Percentiles rank a stretch among this genome's conserved stretches.
phyloP scores from a whole-genome alignment of 2,888 invertebrate genomes.

The Esperia sulphurella region DNA sequence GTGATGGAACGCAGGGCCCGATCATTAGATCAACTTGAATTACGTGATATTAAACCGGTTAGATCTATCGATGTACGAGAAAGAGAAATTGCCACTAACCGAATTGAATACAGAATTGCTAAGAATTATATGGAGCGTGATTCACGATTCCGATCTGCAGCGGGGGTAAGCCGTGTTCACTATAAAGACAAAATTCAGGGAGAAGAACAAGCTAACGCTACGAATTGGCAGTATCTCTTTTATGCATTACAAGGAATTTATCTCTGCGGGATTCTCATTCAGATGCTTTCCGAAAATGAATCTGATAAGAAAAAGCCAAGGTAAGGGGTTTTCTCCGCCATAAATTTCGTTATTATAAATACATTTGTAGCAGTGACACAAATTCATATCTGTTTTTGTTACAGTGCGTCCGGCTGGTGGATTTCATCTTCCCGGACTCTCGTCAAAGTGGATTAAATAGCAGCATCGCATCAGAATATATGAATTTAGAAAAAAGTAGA shows the following conservation, averaged over 20 bases:
- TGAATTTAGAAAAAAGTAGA: conserved; percentile 24
- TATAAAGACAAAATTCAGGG: conserved; percentile 15
- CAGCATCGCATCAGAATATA: not conserved
- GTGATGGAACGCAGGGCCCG: not conserved
- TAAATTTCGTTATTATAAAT: not conserved
- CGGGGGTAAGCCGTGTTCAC: conserved; percentile 9
- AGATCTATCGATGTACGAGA: conserved; percentile 11
- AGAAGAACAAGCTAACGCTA: conserved; percentile 13
- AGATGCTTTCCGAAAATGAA: conserved; percentile 33
- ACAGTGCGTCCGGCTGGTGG: conserved; percentile 41
- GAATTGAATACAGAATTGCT: not conserved
- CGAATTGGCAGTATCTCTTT: conserved; percentile 52
- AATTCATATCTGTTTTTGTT: conserved; percentile 19
- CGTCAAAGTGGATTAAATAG: conserved; percentile 48
- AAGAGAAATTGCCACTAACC: not conserved
- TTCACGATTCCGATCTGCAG: conserved; percentile 16
- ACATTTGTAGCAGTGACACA: not conserved
- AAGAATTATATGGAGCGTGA: conserved; percentile 14
- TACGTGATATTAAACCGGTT: conserved; percentile 3
- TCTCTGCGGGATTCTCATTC: conserved; percentile 43
- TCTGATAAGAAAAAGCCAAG: conserved; percentile 5
- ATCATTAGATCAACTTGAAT: not conserved
- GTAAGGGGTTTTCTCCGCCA: conserved; percentile 5
- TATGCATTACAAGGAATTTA: conserved; percentile 59
- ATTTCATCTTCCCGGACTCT: conserved; percentile 26